Evolutionary conservation across 2,797 vertebrate genomes (phyloP), one percentile per base, ranked within the genome.

Genomic region (Alosa sapidissima): DNA sequence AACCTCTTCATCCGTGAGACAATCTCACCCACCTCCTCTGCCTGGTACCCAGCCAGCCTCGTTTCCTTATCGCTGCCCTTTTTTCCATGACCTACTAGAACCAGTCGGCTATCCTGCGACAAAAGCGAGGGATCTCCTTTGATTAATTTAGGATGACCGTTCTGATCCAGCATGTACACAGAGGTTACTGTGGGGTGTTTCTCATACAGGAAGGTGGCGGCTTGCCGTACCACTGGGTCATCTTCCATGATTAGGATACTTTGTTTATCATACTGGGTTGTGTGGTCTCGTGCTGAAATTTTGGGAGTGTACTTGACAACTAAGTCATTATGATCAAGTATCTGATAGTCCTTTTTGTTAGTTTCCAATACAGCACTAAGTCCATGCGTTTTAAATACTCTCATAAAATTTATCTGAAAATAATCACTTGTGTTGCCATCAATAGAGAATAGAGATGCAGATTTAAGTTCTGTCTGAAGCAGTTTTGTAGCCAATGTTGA

Each of bases 181-280:
- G 92, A 92, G 1, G 84, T 89, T 5, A 88, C 87, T 0, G 19
- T 0, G 0, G 88, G 90, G 81, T 92, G 91, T 65, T 92, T 92
- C 0, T 86, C 87, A 54, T 87, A 90, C 3, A 92, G 89, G 81
- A 72, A 78, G 0, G 0, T 8, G 1, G 87, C 90, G 83, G 91
- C 86, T 16, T 75, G 60, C 85, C 24, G 84, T 9, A 91, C 89
- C 4, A 60, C 21, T 0, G 48, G 36, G 10, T 92, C 54, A 5
- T 91, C 86, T 62, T 91, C 49, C 89, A 92, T 82, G 0, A 92
- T 85, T 75, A 93, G 0, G 36, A 93, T 92, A 33, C 89, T 89
- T 84, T 91, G 92, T 45, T 84, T 68, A 81, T 92, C 90, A 45
- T 92, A 93, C 87, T 90, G 87, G 2, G 88, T 89, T 19, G 0